Evolutionary conservation across 1,140 invertebrate genomes (phyloP), one percentile per base, ranked within the genome.

Genomic region (Drosophila orena): DNA sequence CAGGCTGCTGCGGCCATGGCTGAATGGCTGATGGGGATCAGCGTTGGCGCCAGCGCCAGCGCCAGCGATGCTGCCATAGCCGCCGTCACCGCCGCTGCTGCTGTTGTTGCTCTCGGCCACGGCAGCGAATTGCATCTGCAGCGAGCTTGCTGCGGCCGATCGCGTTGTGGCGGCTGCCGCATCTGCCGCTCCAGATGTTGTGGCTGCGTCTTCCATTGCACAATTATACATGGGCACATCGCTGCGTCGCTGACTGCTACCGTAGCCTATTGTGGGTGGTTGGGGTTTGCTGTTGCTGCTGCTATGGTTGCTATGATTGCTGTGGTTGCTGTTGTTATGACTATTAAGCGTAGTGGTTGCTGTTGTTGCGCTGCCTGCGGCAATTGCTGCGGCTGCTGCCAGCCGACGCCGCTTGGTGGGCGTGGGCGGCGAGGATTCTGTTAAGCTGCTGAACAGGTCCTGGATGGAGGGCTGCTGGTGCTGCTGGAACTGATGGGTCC

Each of bases 71-170:
- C 72, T 54, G 49, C 49, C 86, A 68, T 65, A 76, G 64, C 62
- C 65, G 47, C 65, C 30, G 79, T 38, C 50, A 70, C 46, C 47
- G 46, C 35, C 53, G 52, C 49, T 17, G 40, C 57, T 5, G 62
- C 38, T 79, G 50, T 57, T 40, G 79, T 42, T 12, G 50, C 60
- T 79, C 65, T 92, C 92, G 34, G 92, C 93, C 34, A 93, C 93
- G 74, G 93, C 92, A 43, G 93, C 92, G 73, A 92, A 85, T 64
- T 91, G 77, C 89, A 93, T 92, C 78, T 88, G 89, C 58, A 93
- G 86, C 20, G 88, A 83, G 22, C 92, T 83, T 49, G 20, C 38
- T 37, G 27, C 46, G 38, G 56, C 62, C 27, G 58, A 30, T 55
- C 70, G 57, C 40, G 49, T 47, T 68, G 53, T 56, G 58, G 60